These are phyloP conservation scores for Drosophila mettleri DNA, from an alignment of 2,888 invertebrate species.

Conservation along the genomic window DNA sequence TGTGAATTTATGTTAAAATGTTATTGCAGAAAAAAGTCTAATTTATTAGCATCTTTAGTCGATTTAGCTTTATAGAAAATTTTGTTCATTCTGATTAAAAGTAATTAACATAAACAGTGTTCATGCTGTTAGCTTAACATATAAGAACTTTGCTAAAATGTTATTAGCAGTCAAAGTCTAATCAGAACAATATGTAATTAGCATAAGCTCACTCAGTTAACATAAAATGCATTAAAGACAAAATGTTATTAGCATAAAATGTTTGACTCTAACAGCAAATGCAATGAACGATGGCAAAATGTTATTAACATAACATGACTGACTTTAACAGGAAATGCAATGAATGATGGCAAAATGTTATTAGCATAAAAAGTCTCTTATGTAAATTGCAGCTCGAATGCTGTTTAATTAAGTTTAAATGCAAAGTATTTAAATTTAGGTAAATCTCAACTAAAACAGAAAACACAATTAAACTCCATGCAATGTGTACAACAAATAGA, in stretches of 20 bases:
- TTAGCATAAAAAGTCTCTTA: too few species aligned
- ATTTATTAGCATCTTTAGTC: too few species aligned
- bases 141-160: too few species aligned
- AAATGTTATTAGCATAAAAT: constrained; percentile 4
- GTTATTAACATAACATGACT: background rate
- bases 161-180: too few species aligned
- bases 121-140: too few species aligned
- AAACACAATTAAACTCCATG: background rate
- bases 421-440: background rate
- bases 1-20: too few species aligned
- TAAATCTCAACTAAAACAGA: background rate
- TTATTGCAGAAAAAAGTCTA: too few species aligned
- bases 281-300: background rate
- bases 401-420: background rate
- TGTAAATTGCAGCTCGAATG: background rate
- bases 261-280: background rate
- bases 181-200: too few species aligned
- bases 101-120: too few species aligned
- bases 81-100: background rate
- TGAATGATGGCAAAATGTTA: background rate
- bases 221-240: background rate
- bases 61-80: background rate
- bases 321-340: background rate
- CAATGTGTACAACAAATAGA: constrained; percentile 8
- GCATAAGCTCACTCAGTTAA: background rate